Evolutionary conservation across 2,888 invertebrate genomes (phyloP).

Genomic region (Teleogryllus oceanicus): DNA sequence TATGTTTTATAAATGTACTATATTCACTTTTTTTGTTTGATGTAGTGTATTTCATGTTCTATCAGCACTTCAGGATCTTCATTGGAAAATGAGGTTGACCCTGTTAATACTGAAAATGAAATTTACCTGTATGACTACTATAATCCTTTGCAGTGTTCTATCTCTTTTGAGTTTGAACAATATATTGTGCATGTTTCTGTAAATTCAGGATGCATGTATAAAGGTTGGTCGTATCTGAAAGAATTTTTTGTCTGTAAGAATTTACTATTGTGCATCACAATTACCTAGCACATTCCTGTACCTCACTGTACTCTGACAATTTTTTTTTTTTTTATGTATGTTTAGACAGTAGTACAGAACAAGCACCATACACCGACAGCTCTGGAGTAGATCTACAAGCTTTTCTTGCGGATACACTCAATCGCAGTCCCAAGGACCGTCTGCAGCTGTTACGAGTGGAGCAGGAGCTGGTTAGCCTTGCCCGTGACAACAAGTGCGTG

Average conservation of each 20-base stretch:
- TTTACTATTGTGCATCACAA: too few relatives aligned
- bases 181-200: neutral
- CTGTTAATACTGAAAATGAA: too few relatives aligned
- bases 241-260: neutral
- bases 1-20: too few relatives aligned
- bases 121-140: too few relatives aligned
- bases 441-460: slow-evolving; percentile 82
- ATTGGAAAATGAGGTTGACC: too few relatives aligned
- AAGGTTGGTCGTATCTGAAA: neutral
- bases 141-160: too few relatives aligned
- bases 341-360: slow-evolving; percentile 73
- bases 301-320: neutral
- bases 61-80: too few relatives aligned
- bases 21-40: too few relatives aligned
- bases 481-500: slow-evolving; percentile 74
- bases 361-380: slow-evolving; percentile 61
- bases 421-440: slow-evolving; percentile 85
- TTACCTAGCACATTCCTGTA: neutral
- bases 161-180: too few relatives aligned
- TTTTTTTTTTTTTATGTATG: slow-evolving; percentile 27
- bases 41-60: too few relatives aligned
- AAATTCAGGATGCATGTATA: neutral
- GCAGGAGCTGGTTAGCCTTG: slow-evolving; percentile 77
- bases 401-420: slow-evolving; percentile 86
- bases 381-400: slow-evolving; percentile 77